These are phyloP conservation scores for Pelvicachromis taeniatus DNA, from an alignment of 2,113 vertebrate species.

Conservation along the genomic window DNA sequence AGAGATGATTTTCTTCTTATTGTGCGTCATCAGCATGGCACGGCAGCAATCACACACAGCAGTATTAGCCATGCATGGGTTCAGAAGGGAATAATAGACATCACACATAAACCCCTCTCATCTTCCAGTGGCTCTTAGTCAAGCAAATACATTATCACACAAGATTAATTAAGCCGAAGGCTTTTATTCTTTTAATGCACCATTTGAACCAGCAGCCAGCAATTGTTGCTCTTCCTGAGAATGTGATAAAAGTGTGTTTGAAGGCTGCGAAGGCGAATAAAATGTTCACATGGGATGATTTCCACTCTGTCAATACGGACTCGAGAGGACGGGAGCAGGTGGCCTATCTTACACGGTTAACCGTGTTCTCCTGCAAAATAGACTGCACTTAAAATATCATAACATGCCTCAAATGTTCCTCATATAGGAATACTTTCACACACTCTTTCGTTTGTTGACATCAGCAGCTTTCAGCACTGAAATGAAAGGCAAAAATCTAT, in stretches of 20 bases:
- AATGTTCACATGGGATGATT: constrained; percentile 10
- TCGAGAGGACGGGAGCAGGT: background rate
- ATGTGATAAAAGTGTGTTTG: constrained; percentile 30
- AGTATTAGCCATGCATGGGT: constrained; percentile 54
- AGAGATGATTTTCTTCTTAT: constrained; percentile 44
- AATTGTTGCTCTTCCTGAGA: constrained; percentile 20
- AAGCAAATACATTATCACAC: constrained; percentile 39
- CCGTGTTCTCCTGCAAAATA: background rate
- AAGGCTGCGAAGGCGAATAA: constrained; percentile 9
- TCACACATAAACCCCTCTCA: constrained; percentile 37
- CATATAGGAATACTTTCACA: background rate
- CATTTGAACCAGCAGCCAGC: constrained; percentile 29
- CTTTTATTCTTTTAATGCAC: constrained; percentile 49
- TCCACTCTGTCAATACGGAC: background rate
- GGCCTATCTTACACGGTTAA: background rate
- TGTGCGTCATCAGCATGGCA: constrained; percentile 37
- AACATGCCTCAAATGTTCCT: background rate
- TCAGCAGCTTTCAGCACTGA: background rate
- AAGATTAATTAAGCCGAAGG: constrained; percentile 47
- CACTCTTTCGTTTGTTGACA: background rate
- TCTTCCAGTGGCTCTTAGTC: constrained; percentile 34
- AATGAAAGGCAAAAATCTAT: background rate
- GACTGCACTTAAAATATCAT: background rate
- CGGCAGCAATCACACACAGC: constrained; percentile 25
- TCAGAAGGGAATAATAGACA: constrained; percentile 57